Evolutionary conservation across 2,888 invertebrate species (phyloP).

Genomic region (Hydrotaea cyrtoneurina): DNA sequence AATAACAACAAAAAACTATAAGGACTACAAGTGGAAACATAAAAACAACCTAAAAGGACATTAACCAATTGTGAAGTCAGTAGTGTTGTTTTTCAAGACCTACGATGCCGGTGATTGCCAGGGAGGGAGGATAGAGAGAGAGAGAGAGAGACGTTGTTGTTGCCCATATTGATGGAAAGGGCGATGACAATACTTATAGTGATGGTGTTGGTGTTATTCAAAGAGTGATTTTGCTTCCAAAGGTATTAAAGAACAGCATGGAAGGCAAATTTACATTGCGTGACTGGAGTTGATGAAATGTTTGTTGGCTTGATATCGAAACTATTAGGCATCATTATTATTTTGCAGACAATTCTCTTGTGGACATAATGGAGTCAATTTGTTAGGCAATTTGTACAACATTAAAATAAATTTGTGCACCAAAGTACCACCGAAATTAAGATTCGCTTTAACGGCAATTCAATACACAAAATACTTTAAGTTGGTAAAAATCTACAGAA

Average conservation of each 20-base stretch:
- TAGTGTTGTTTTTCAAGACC: neutral
- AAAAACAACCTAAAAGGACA: neutral
- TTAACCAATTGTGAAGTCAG: neutral
- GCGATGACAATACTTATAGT: neutral
- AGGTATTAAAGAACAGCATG: neutral
- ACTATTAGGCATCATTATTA: constrained; percentile 1
- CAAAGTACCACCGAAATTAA: too few species aligned
- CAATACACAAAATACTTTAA: too few species aligned
- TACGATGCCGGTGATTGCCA: too few species aligned
- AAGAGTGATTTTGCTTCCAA: neutral
- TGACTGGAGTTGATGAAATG: constrained; percentile 15
- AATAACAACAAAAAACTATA: neutral
- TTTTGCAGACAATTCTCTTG: neutral
- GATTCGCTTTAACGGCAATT: too few species aligned
- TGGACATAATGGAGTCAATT: neutral
- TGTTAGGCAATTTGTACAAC: neutral
- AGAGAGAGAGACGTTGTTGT: neutral
- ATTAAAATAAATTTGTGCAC: neutral
- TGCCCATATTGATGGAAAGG: neutral
- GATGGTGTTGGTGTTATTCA: neutral
- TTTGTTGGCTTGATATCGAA: neutral
- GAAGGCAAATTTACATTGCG: neutral
- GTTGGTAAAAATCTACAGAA: too few species aligned
- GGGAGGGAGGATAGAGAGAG: too few species aligned
- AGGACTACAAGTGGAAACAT: neutral